These are phyloP conservation scores for Babylonia areolata DNA, from an alignment of 1,140 invertebrate species.

Conservation along the genomic window DNA sequence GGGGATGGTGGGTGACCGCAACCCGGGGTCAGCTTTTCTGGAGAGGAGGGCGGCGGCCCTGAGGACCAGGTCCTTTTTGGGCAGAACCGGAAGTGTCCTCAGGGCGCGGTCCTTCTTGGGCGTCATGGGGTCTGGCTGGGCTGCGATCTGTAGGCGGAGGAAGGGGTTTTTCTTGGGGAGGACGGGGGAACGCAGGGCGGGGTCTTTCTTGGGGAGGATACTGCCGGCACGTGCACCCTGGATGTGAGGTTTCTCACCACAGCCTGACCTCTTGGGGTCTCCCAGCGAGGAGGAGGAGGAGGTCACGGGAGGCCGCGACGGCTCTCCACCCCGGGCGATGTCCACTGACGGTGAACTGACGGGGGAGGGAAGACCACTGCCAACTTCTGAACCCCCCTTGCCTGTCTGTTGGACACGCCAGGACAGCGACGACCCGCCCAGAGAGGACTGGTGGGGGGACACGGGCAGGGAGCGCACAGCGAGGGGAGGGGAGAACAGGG, in stretches of 20 bases:
- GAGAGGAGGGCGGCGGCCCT: neutral
- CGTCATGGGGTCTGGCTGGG: neutral
- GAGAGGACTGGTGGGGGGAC: neutral
- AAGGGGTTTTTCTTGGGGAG: neutral
- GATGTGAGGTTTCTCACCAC: neutral
- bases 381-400: neutral
- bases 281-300: neutral
- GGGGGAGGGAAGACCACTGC: neutral
- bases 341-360: neutral
- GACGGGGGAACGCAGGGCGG: neutral
- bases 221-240: neutral
- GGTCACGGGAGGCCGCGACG: neutral
- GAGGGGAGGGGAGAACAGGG: neutral
- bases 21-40: neutral
- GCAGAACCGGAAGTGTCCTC: neutral
- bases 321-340: neutral
- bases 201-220: neutral
- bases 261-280: neutral
- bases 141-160: neutral
- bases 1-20: neutral
- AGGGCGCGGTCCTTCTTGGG: neutral
- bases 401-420: no score
- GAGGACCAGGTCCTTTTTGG: neutral
- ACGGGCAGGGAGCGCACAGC: neutral
- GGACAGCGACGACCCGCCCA: neutral